Percentiles rank a stretch among this genome's conserved stretches.
These are phyloP conservation scores for Cheumatopsyche charites DNA, from an alignment of 1,140 invertebrate genomes.

Conservation along the genomic window DNA sequence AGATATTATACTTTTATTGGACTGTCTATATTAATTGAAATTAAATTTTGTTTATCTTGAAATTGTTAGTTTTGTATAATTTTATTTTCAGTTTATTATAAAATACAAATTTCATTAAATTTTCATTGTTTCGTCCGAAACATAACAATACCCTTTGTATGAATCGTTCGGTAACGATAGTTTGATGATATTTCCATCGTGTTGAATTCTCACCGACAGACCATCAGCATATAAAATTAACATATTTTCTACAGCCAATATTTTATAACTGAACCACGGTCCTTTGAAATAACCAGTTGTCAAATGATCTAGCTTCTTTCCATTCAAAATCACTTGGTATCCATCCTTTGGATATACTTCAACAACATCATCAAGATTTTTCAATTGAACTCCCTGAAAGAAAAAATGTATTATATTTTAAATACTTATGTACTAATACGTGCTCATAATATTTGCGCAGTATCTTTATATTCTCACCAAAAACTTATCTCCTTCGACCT, in stretches of 20 bases:
- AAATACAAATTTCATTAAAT: no score
- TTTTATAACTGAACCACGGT: slow-evolving; percentile 36
- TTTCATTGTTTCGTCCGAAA: background rate
- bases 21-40: no score
- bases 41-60: no score
- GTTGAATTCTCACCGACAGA: background rate
- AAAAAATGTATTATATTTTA: background rate
- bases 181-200: background rate
- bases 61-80: no score
- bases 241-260: background rate
- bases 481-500: slow-evolving; percentile 12
- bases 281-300: slow-evolving; percentile 32
- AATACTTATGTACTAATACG: background rate
- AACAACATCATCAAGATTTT: slow-evolving; percentile 19
- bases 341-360: slow-evolving; percentile 22
- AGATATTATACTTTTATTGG: no score
- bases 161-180: background rate
- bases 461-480: slow-evolving; percentile 16
- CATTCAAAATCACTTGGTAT: slow-evolving; percentile 33
- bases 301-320: slow-evolving; percentile 27
- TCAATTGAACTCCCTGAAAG: slow-evolving; percentile 32
- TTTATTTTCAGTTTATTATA: no score
- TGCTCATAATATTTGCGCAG: background rate
- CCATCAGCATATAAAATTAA: background rate
- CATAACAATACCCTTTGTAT: background rate